Evolutionary conservation across 2,888 invertebrate species (phyloP), one percentile per base, ranked within the genome.

Genomic region (Euzophera pinguis): DNA sequence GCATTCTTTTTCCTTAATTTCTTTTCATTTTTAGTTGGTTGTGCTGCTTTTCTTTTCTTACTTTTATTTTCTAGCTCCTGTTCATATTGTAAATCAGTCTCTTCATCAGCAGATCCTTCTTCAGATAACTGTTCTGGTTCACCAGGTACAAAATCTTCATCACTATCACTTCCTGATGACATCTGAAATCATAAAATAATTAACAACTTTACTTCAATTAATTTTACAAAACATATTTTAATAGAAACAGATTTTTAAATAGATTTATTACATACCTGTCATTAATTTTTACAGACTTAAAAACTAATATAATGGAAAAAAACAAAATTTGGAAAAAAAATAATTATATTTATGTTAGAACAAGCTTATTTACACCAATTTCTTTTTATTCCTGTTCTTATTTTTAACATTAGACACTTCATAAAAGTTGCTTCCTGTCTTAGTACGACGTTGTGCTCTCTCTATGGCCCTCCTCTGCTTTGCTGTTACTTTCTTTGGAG

Each of bases 361-460:
- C 6, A 38, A 38, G n/a, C 1, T 14, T 16, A 16, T 42, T 45
- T 42, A 51, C 9, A 51, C 51, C 17, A 51, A 22, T 43, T 51
- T 51, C 27, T 93, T 95, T 73, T 93, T 94, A 74, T 93, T 92
- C 60, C 95, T 93, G 84, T 96, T 96, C 63, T 94, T 93, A 81
- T 97, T 97, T 78, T 97, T 97, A 50, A 97, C 97, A 90, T 97
- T 97, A 8, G 95, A 91, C 29, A 95, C 93, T 91, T 96, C 96
- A 80, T 97, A 97, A 76, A 97, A 97, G 83, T 97, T 95, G 78
- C 95, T 96, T 64, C 97, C 97, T 55, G 95, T 93, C 74, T 96
- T 97, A 75, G 94, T 95, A 9, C 95, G 91, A 63, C 94, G 95
- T 60, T 92, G 92, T 9, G 94, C 92, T 62, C 97, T 91, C 58